These are phyloP conservation scores for Apoda limacodes DNA, from an alignment of 2,888 invertebrate species.

Conservation along the genomic window DNA sequence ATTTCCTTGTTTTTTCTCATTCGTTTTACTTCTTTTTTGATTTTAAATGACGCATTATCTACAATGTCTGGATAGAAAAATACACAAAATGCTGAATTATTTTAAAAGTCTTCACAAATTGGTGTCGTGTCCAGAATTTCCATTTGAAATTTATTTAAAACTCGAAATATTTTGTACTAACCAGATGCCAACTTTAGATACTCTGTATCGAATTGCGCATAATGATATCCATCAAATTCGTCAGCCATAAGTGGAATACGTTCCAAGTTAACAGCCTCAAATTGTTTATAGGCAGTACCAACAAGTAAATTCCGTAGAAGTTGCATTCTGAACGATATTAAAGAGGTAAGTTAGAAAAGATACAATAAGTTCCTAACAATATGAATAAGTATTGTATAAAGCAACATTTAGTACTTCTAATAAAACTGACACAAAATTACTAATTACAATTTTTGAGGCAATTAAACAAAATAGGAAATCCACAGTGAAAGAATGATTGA, in stretches of 20 bases:
- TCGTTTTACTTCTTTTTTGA: slow-evolving; percentile 56
- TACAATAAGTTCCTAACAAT: not conserved
- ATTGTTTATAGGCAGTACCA: slow-evolving; percentile 54
- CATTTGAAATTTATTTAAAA: no score
- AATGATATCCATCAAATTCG: slow-evolving; percentile 56
- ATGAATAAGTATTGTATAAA: slow-evolving; percentile 2
- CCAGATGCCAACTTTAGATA: slow-evolving; percentile 72
- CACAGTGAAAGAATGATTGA: no score
- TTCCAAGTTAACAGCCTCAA: slow-evolving; percentile 73
- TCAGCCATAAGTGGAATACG: slow-evolving; percentile 49
- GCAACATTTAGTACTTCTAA: no score
- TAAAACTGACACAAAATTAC: no score
- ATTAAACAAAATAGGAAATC: no score
- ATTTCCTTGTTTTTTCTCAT: slow-evolving; percentile 71
- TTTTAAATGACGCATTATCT: slow-evolving; percentile 48
- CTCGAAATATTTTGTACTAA: no score
- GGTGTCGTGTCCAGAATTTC: no score
- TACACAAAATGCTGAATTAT: no score
- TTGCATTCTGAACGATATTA: slow-evolving; percentile 39
- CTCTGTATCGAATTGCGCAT: slow-evolving; percentile 73
- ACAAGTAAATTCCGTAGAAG: slow-evolving; percentile 44
- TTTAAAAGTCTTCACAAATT: no score
- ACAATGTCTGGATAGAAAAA: slow-evolving; percentile 35
- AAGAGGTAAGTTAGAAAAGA: not conserved
- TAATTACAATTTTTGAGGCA: no score